Conservation (phyloP, 2,888 invertebrate genomes). For the Xanthia togata region DNA sequence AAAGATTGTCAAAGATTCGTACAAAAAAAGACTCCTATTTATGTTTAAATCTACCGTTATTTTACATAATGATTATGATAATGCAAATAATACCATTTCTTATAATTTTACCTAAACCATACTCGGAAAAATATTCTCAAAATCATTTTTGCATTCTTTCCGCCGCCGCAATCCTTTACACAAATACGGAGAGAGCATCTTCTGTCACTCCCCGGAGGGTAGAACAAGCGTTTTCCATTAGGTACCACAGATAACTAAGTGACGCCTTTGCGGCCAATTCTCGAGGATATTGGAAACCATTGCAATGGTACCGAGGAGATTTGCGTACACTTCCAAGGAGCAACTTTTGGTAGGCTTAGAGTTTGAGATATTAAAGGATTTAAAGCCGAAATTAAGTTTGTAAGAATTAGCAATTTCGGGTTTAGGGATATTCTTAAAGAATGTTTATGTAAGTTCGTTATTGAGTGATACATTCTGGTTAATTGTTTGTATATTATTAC, state of each 20-base stretch:
- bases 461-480: not conserved
- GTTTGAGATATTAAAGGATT: constrained; percentile 18
- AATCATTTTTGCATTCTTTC: constrained; percentile 46
- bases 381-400: constrained; percentile 5
- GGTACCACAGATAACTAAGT: constrained; percentile 50
- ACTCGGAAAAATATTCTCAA: constrained; percentile 27
- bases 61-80: constrained; percentile 1
- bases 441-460: constrained; percentile 9
- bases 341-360: constrained; percentile 10
- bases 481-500: not conserved
- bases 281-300: constrained; percentile 45
- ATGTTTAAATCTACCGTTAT: not conserved
- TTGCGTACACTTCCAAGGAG: constrained; percentile 26
- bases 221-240: constrained; percentile 61
- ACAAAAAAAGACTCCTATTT: not conserved
- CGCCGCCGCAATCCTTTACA: constrained; percentile 41
- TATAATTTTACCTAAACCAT: constrained; percentile 8
- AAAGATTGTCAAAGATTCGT: not conserved
- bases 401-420: constrained; percentile 3
- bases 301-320: constrained; percentile 41
- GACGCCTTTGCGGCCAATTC: constrained; percentile 45
- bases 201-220: constrained; percentile 39
- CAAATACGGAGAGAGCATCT: constrained; percentile 46
- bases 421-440: not conserved
- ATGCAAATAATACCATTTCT: constrained; percentile 8